Conservation (phyloP, 2,888 invertebrate genomes). For the Congeria kusceri region DNA sequence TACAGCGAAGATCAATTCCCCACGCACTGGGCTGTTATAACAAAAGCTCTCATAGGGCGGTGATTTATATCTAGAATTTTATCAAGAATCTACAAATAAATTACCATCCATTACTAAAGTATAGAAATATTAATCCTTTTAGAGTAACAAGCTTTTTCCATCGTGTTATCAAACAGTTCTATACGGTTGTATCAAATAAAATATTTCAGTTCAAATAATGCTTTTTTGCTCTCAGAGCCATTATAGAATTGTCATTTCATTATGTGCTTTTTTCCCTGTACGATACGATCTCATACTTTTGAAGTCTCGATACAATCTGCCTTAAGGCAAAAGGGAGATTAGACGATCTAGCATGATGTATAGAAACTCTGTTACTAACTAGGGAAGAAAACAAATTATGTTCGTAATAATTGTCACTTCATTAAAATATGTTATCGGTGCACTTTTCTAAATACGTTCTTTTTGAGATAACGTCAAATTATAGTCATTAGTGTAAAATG, state of each 20-base stretch:
- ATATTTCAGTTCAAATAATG: background rate
- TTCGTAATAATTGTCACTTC: background rate
- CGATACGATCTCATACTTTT: slow-evolving; percentile 51
- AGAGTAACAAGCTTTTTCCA: slow-evolving; percentile 16
- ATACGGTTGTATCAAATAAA: too few relatives aligned
- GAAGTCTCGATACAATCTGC: slow-evolving; percentile 48
- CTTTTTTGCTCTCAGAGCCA: background rate
- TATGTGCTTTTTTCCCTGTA: background rate
- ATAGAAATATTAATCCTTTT: slow-evolving; percentile 39
- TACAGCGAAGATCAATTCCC: too few relatives aligned
- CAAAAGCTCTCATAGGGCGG: too few relatives aligned
- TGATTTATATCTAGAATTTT: slow-evolving; percentile 10
- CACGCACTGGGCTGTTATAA: too few relatives aligned
- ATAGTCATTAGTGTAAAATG: too few relatives aligned
- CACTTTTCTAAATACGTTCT: too few relatives aligned
- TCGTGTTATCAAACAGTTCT: background rate
- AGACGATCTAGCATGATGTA: background rate
- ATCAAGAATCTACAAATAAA: slow-evolving; percentile 43
- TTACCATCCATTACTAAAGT: slow-evolving; percentile 44
- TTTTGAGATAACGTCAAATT: slow-evolving; percentile 11
- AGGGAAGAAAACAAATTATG: slow-evolving; percentile 1
- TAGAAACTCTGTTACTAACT: background rate
- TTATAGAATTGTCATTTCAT: slow-evolving; percentile 29
- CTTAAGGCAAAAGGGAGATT: slow-evolving; percentile 35
- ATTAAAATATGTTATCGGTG: too few relatives aligned